A percentile compares a stretch with the other conserved stretches of the same genome.
Evolutionary conservation across 2,797 vertebrate species (phyloP).

Genomic region (Aphelocoma californica): DNA sequence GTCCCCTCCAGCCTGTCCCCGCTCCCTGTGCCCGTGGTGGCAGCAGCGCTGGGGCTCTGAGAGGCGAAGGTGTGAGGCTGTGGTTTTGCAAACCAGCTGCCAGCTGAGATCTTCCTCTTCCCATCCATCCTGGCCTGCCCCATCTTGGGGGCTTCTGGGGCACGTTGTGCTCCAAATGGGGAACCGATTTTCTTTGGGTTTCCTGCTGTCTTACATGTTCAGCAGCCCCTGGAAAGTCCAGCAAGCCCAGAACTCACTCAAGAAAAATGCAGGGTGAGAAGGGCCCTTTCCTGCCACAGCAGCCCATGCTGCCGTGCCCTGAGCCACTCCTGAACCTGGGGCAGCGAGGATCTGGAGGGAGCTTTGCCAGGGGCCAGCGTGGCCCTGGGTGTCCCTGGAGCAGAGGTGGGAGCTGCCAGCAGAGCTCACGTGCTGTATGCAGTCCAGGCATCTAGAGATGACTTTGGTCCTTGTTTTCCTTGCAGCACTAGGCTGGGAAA

Average conservation of each 20-base stretch:
- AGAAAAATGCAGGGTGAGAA: not conserved
- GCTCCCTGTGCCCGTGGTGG: rapidly evolving
- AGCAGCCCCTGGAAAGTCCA: constrained; percentile 30
- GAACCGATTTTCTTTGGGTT: constrained; percentile 24
- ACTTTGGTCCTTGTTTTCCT: not conserved
- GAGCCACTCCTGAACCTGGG: not conserved
- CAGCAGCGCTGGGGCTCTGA: not conserved
- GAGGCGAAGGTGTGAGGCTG: not conserved
- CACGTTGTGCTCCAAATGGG: not conserved
- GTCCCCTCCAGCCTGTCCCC: not conserved
- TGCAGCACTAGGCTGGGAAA: not conserved
- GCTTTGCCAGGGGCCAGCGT: not conserved
- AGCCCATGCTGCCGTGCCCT: rapidly evolving
- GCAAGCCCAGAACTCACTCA: not conserved
- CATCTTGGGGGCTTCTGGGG: not conserved
- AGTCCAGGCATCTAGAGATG: rapidly evolving
- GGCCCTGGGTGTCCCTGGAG: not conserved
- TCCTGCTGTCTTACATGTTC: not conserved
- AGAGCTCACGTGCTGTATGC: not conserved
- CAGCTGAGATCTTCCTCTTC: constrained; percentile 32
- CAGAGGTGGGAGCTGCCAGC: not conserved
- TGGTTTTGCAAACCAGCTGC: not conserved
- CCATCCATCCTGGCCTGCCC: not conserved
- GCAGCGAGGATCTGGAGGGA: not conserved
- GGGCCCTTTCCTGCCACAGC: not conserved